phyloP scores from a whole-genome alignment of 53 echinoderm and acorn worm species.

The Mesocentrotus franciscanus region DNA sequence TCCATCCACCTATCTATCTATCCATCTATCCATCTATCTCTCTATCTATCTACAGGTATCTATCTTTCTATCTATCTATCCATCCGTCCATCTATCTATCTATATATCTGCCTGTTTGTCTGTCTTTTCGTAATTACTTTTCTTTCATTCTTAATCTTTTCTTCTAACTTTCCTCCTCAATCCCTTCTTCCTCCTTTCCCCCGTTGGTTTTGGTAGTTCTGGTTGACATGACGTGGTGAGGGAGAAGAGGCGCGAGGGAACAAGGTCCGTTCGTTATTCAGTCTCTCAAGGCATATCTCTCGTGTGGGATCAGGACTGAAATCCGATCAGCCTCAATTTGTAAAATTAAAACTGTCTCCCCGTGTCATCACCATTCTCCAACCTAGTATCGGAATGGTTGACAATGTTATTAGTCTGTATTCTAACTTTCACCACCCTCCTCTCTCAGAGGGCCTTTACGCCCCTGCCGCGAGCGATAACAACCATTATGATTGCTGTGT shows the following conservation, averaged over 20 bases:
- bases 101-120: too few species aligned
- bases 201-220: not conserved
- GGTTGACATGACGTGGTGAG: conserved; percentile 45
- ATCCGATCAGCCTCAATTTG: conserved; percentile 86
- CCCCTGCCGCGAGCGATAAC: conserved; percentile 62
- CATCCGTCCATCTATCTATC: not conserved
- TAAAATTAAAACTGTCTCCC: conserved; percentile 88
- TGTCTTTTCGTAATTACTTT: not conserved
- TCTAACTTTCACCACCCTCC: conserved; percentile 75
- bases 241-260: not conserved
- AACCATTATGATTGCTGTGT: conserved; percentile 60
- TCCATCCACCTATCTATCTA: too few species aligned
- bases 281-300: conserved; percentile 49
- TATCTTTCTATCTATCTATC: not conserved
- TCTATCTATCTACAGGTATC: too few species aligned
- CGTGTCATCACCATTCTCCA: conserved; percentile 80
- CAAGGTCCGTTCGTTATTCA: not conserved
- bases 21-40: too few species aligned
- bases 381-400: conserved; percentile 85
- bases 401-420: conserved; percentile 81
- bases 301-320: conserved; percentile 71
- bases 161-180: not conserved
- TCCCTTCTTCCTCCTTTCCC: not conserved
- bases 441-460: conserved; percentile 38
- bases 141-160: not conserved